Evolutionary conservation across 2,888 invertebrate species (phyloP).

Genomic region (Hyposoter didymator): DNA sequence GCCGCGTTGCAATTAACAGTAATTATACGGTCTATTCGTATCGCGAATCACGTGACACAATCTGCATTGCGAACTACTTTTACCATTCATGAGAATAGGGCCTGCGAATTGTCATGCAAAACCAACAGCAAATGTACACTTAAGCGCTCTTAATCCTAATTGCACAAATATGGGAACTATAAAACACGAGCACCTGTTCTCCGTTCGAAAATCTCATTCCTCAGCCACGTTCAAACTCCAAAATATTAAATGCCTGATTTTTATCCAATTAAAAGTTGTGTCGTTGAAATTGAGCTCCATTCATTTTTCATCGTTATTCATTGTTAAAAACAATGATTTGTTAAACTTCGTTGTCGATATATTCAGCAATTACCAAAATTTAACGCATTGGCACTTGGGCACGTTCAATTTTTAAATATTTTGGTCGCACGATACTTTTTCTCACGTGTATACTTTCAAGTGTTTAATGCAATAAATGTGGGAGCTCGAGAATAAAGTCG

Average conservation of each 20-base stretch:
- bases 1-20: constrained; percentile 72
- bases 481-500: no score
- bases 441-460: no score
- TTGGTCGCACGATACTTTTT: no score
- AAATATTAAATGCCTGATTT: not conserved
- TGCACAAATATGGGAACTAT: constrained; percentile 12
- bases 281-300: constrained; percentile 2
- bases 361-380: no score
- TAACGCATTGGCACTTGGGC: no score
- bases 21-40: constrained; percentile 72
- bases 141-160: constrained; percentile 49
- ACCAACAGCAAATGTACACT: constrained; percentile 29
- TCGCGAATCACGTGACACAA: constrained; percentile 72
- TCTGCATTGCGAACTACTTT: constrained; percentile 74
- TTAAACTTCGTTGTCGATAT: no score
- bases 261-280: not conserved
- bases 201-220: constrained; percentile 54
- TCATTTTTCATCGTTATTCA: not conserved
- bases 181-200: constrained; percentile 46
- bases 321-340: not conserved
- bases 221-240: constrained; percentile 14
- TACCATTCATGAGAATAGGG: constrained; percentile 70
- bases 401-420: no score
- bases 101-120: constrained; percentile 55
- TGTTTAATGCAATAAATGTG: no score